Evolutionary conservation across 2,888 invertebrate genomes (phyloP), one percentile per base, ranked within the genome.

Genomic region (Silvanus unidentatus): DNA sequence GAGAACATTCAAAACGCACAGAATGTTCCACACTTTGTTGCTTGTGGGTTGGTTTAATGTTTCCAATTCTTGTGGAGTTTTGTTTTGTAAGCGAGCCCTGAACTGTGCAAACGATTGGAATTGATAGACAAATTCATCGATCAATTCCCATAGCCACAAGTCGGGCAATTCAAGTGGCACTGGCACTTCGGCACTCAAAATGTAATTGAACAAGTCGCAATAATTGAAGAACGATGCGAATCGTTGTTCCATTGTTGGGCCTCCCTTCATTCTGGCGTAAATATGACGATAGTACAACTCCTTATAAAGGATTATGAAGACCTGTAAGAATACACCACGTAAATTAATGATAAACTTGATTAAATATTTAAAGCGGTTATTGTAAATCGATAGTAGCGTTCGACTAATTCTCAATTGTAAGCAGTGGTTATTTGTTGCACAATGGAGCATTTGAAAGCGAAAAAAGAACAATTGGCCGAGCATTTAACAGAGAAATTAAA

Each of bases 71-170:
- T 87, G 86, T 8, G 82, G 77, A 2, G 84, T 82, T 68, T 91
- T 82, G 69, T 92, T 91, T 5, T 40, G 84, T 76, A 70, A 78
- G 71, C 65, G 87, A 1, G 79, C 77, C 64, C 86, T 80, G 65
- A 89, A 91, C 66, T 91, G 91, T 0, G 89, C 86, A 66, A 90
- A 88, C 49, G 93, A 86, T 75, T 94, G 90, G 74, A 97, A 88
- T 74, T 98, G 98, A 67, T 99, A 99, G 32, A 99, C 95, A 74
- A 99, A 99, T 70, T 99, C 99, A 74, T 99, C 99, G 57, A 99
- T 91, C 41, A 99, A 83, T 70, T 99, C 99, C 99, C 99, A 99
- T 22, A 99, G 76, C 99, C 99, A 99, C 65, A 96, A 88, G 73
- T 99, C 97, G 9, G 99, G 98, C 46, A 99, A 72, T 67, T 94